These are phyloP conservation scores for Ctenochaetus hawaiiensis DNA, from an alignment of 2,797 vertebrate genomes.

Conservation along the genomic window DNA sequence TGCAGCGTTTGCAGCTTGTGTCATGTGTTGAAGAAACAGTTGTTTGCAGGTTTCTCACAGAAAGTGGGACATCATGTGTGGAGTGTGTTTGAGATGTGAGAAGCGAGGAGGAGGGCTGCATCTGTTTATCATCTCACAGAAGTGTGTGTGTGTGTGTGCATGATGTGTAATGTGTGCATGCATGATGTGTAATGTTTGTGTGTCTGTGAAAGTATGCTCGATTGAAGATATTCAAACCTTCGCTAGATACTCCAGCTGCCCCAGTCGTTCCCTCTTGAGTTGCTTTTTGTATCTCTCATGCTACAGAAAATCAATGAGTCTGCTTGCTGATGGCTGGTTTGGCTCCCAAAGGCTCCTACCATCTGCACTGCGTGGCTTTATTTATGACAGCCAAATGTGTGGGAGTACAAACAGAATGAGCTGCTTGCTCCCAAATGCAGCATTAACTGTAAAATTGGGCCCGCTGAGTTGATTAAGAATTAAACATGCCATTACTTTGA, in stretches of 20 bases:
- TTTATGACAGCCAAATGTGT: conserved; percentile 74
- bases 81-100: conserved; percentile 45
- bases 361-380: conserved; percentile 69
- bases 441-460: conserved; percentile 49
- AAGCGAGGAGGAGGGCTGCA: conserved; percentile 43
- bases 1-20: conserved; percentile 20
- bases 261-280: conserved; percentile 32
- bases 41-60: conserved; percentile 55
- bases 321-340: conserved; percentile 63
- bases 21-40: conserved; percentile 50
- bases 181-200: background rate
- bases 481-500: conserved; percentile 58
- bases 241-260: conserved; percentile 31
- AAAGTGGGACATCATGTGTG: conserved; percentile 62
- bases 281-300: conserved; percentile 50
- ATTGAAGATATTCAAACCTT: conserved; percentile 54
- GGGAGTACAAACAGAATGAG: conserved; percentile 73
- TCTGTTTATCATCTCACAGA: conserved; percentile 49
- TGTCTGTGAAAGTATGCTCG: conserved; percentile 38
- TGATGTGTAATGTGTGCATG: conserved; percentile 12
- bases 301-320: conserved; percentile 77
- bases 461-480: conserved; percentile 61
- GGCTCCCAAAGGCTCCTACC: conserved; percentile 62
- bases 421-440: conserved; percentile 59
- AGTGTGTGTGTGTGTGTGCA: background rate